phyloP scores from a whole-genome alignment of 2,797 vertebrate species.

The Apodemus agrarius region DNA sequence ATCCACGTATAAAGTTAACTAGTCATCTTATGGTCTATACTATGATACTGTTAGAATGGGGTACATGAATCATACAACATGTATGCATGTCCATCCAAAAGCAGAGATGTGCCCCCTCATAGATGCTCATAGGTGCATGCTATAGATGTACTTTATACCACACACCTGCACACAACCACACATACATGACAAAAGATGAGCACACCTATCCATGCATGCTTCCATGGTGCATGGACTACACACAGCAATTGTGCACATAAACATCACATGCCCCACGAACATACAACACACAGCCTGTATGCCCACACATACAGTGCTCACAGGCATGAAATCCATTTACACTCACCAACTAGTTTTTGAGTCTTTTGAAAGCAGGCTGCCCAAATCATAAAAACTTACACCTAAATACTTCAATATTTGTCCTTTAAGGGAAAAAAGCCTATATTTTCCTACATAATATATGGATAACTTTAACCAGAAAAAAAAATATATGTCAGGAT shows the following conservation, averaged over 20 bases:
- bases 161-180: neutral
- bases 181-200: neutral
- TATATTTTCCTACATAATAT: neutral
- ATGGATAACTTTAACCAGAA: neutral
- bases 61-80: neutral
- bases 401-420: neutral
- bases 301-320: neutral
- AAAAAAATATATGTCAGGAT: too few species aligned
- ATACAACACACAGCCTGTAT: neutral
- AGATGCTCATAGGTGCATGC: too few species aligned
- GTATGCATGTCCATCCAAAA: neutral
- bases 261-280: neutral
- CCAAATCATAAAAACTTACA: neutral
- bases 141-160: neutral
- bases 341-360: neutral
- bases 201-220: neutral
- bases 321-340: too few species aligned
- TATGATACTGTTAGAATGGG: accelerated
- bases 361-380: neutral
- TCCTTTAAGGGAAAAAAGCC: neutral
- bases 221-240: neutral
- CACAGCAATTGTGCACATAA: neutral
- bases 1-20: accelerated
- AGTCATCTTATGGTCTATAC: too few species aligned
- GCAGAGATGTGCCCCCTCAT: neutral